These are phyloP conservation scores for Podarcis lilfordi DNA, from an alignment of 2,797 vertebrate genomes.

Conservation along the genomic window DNA sequence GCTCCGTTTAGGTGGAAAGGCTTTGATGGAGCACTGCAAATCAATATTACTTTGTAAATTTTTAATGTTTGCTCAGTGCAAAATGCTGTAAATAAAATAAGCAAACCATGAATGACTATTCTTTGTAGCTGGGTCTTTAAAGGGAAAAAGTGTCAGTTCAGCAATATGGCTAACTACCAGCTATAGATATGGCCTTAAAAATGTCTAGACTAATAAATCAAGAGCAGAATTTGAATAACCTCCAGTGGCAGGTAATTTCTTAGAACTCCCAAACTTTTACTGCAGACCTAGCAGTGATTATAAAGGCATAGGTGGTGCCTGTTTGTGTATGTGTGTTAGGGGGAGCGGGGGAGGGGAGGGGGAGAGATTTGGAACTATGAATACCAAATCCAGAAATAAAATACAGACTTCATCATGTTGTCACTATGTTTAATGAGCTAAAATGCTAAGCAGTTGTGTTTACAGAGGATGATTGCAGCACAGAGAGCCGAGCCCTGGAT, in stretches of 20 bases:
- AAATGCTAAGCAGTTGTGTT: neutral
- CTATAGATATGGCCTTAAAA: constrained; percentile 80
- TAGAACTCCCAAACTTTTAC: constrained; percentile 73
- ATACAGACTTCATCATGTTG: neutral
- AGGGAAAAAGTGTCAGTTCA: constrained; percentile 80
- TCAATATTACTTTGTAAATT: constrained; percentile 64
- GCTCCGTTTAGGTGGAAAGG: constrained; percentile 51
- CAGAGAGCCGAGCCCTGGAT: neutral
- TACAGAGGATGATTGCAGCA: neutral
- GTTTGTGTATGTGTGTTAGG: too few species aligned
- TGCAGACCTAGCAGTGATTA: constrained; percentile 27
- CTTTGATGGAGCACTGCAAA: constrained; percentile 59
- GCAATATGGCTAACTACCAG: constrained; percentile 79
- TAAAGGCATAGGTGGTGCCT: neutral
- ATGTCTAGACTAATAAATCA: constrained; percentile 84
- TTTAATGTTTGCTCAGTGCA: constrained; percentile 74
- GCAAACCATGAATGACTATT: constrained; percentile 63
- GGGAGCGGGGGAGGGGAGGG: too few species aligned
- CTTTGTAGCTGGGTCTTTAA: constrained; percentile 70
- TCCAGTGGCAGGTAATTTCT: constrained; percentile 81
- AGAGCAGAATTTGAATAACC: constrained; percentile 80
- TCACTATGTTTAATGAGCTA: constrained; percentile 8
- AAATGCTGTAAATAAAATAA: constrained; percentile 74
- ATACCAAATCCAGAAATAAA: constrained; percentile 25
- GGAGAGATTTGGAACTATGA: neutral